Base-by-base conservation (phyloP, 53 echinoderm and acorn worm species). In the Holothuria scabra region DNA sequence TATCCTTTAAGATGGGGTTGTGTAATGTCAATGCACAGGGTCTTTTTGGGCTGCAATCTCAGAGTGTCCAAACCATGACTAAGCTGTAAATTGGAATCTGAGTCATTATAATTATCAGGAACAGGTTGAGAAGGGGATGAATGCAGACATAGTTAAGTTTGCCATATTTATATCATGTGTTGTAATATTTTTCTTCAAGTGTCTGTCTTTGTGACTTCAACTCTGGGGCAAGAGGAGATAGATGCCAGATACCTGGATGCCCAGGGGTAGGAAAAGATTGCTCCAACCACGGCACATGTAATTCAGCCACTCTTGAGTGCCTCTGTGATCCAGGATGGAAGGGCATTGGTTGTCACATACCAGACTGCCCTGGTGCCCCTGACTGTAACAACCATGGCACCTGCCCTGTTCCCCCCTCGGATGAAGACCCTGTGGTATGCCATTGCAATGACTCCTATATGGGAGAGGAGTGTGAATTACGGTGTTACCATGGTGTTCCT, bases 271-370 rank as follows among this genome's bases (percentile, higher is more conserved):
- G 52, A 25, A 89, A 76, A 57, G 92, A 92, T 69, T 95, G 95
- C 62, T 88, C 86, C 55, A 84, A 88, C 37, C 95, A 95, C 84
- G 95, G 95, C 6, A 79, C 90, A 16, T 95, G 95, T 80, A 95
- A 95, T 65, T 70, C 90, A 26, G 95, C 90, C 29, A 95, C 90
- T 38, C 92, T 88, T 86, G 86, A 92, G 29, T 95, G 95, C 56
- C 72, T 92, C 18, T 95, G 95, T 82, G 92, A 93, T 67, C 92
- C 92, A 26, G 95, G 95, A 16, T 95, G 95, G 95, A 90, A 90
- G 75, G 95, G 92, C 55, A 88, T 88, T 24, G 95, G 95, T 46
- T 95, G 95, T 46, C 90, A 95, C 6, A 61, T 86, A 32, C 92
- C 95, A 13, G 95, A 95, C 67, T 95, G 95, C 69, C 90, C 92